Percentiles rank a stretch among this genome's conserved stretches.
Evolutionary conservation across 2,888 invertebrate genomes (phyloP).

Genomic region (Lasioglossum zephyrum): DNA sequence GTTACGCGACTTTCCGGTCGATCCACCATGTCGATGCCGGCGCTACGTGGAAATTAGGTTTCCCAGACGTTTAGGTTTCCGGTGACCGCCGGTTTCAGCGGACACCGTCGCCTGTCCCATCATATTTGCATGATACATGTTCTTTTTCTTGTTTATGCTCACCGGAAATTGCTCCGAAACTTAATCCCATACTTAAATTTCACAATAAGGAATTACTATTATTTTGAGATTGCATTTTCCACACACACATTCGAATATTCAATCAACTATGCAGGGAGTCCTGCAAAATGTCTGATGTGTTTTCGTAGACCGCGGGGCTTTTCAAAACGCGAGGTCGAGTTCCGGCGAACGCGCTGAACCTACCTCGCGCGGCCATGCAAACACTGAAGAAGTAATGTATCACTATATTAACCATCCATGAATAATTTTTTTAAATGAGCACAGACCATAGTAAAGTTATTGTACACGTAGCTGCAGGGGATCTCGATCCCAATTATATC

Average conservation of each 20-base stretch:
- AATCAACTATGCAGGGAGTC: too few relatives aligned
- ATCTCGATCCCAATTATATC: neutral
- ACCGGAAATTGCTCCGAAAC: neutral
- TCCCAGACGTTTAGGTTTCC: neutral
- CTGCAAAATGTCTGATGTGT: too few relatives aligned
- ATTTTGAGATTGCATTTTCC: too few relatives aligned
- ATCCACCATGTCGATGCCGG: slow-evolving; percentile 70
- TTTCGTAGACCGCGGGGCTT: too few relatives aligned
- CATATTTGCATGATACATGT: neutral
- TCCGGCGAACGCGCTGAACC: too few relatives aligned
- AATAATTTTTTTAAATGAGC: neutral
- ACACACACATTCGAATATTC: too few relatives aligned
- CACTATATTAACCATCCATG: neutral
- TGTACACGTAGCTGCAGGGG: too few relatives aligned
- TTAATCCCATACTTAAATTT: too few relatives aligned
- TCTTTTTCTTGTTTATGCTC: neutral
- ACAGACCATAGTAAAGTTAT: too few relatives aligned
- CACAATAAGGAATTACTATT: too few relatives aligned
- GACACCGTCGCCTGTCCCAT: neutral
- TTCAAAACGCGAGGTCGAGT: too few relatives aligned
- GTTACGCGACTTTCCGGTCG: slow-evolving; percentile 64
- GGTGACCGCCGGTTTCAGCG: neutral
- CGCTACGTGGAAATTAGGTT: slow-evolving; percentile 40
- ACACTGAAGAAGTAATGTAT: neutral
- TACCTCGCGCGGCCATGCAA: too few relatives aligned